Base-by-base conservation (phyloP, 2,888 invertebrate species). In the Flexamia atlantica region DNA sequence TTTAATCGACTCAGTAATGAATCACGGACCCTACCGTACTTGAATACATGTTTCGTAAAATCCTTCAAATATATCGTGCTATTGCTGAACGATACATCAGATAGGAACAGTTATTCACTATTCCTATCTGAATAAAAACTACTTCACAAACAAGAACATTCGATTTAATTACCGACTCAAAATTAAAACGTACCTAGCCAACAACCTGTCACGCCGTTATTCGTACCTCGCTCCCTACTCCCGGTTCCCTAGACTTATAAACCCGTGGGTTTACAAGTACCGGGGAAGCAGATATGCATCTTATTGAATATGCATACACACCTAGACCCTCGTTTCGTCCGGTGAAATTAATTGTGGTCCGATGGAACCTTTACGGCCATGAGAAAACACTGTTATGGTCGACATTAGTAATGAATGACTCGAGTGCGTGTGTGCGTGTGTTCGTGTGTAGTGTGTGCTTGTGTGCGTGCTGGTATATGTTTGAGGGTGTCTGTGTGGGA, bases 241-340 rank as follows among this genome's bases (percentile, higher is more conserved):
- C n/a, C n/a, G n/a, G n/a, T n/a, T n/a, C n/a, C 28, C 64, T 64
- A 64, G 64, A 64, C 64, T 64, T 64, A 64, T 64, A 64, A 64
- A 64, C 64, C 28, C 64, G 64, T 64, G 64, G 64, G 64, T 64
- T 64, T 64, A 64, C 28, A 64, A 64, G 64, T 64, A 30, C 64
- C 30, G 28, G 25, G 64, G 64, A 64, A 20, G 17, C 64, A 64
- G 64, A 64, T 64, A 64, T 64, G 64, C 64, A 64, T 64, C 64
- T 64, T 64, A 64, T 64, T 64, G 64, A 64, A 64, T 64, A 64
- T 64, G 64, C 64, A 64, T 64, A 64, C 12, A 64, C 64, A 64
- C 64, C 64, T 64, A 64, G 64, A 17, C 28, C 64, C 28, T 64
- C 30, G 64, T 28, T 64, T 14, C 28, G 64, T 53, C 10, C 5